Evolutionary conservation across 2,113 vertebrate genomes (phyloP), one percentile per base, ranked within the genome.

Genomic region (Strix uralensis): DNA sequence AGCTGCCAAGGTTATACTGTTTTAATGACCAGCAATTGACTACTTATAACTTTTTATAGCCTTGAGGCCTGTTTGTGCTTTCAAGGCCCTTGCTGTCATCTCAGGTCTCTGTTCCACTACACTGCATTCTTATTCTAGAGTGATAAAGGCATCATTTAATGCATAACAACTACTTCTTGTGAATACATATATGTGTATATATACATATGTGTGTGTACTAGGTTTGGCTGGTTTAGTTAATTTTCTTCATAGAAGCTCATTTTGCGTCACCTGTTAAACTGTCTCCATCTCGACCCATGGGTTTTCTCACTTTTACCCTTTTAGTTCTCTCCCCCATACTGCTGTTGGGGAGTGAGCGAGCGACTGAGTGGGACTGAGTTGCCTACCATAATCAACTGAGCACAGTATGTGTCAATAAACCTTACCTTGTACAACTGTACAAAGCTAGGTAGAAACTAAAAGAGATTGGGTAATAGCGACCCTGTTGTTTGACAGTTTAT

Each of bases 311-410:
- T 52, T 74, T 44, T 44, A 36, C 16, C 7, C 9, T 51, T 38
- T 21, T 34, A 11, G 52, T 67, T 46, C 7, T 82, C 32, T 34
- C 11, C 15, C 15, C 12, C 5, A 29, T 52, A 27, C 32, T 1
- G 2, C 62, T 29, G 11, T 5, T 4, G 23, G 1, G 19, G 34
- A 42, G 34, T 17, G 9, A 72, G 13, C 0, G 0, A 72, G 10
- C 0, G 1, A 21, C 34, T 63, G 8, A 1, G 3, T 36, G 30
- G 42, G 5, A 15, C 30, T 77, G 13, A 63, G 51, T 44, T 71
- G 11, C 20, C 65, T 32, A 30, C 30, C 8, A 9, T 40, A 13
- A 26, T 77, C 69, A 58, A 6, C 26, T 21, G 21, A 34, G 32
- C 15, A 51, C 26, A 34, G 18, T 17, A 30, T 38, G 4, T 40